phyloP scores from a whole-genome alignment of 1,140 invertebrate genomes.

The Tribolium madens region DNA sequence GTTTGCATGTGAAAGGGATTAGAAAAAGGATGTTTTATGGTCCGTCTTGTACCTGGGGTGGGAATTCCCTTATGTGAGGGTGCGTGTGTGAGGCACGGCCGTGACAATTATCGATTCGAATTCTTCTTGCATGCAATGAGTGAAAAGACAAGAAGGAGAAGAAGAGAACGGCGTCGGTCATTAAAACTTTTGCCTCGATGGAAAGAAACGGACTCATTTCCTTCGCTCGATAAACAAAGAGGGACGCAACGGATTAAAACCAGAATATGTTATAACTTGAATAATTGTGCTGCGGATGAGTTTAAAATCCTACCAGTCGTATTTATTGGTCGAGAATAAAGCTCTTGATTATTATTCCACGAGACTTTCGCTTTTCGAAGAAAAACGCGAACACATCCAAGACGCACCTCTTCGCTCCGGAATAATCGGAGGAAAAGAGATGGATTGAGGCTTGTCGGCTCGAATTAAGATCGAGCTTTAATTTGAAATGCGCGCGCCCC shows the following conservation, averaged over 20 bases:
- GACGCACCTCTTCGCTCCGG: neutral
- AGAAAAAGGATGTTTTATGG: neutral
- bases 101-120: conserved; percentile 66
- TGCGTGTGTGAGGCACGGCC: conserved; percentile 55
- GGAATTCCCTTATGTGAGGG: conserved; percentile 41
- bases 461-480: conserved; percentile 52
- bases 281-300: conserved; percentile 64
- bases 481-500: conserved; percentile 50
- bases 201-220: conserved; percentile 64
- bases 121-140: conserved; percentile 63
- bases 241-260: conserved; percentile 62
- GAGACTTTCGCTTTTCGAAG: conserved; percentile 60
- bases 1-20: neutral
- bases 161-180: conserved; percentile 59
- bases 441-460: conserved; percentile 23
- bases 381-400: conserved; percentile 22
- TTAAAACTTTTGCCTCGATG: conserved; percentile 64
- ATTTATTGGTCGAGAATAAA: conserved; percentile 63
- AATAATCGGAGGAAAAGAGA: neutral
- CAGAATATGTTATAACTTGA: conserved; percentile 65
- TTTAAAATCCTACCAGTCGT: conserved; percentile 64
- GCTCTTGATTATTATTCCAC: conserved; percentile 60
- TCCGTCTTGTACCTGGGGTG: neutral
- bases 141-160: conserved; percentile 60
- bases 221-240: conserved; percentile 63